Evolutionary conservation across 2,888 invertebrate species (phyloP), one percentile per base, ranked within the genome.

Genomic region (Drosophila austrosaltans): DNA sequence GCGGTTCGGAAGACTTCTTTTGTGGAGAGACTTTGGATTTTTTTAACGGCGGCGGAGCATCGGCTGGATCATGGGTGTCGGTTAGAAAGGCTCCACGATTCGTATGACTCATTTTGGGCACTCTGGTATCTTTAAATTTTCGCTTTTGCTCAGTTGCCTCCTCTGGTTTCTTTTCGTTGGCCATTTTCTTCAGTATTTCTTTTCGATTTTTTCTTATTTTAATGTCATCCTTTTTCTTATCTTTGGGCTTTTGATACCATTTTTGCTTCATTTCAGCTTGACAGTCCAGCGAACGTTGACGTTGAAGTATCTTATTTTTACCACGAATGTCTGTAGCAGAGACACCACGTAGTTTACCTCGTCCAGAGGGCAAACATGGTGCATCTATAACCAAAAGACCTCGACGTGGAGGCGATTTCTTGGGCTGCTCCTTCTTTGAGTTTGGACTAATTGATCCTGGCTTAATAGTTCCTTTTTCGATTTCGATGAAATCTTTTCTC

Each of bases 21-120:
- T 8, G 8, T 36, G 36, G 36, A 36, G 8, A 36, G 10, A 68
- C 10, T 56, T 79, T 90, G 3, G 68, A 30, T 10, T 66, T 57
- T 28, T 89, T 86, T 0, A 60, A 0, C 3, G 48, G 39, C 16
- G 78, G 69, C 1, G 48, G 10, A 12, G 12, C 48, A 25, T 48
- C 48, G 22, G 4, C 10, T 10, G 22, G 4, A 12, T 22, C 10
- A 12, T 16, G 22, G 3, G 10, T 25, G 10, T 48, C 92, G 22
- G 92, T 92, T 56, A 95, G 91, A 82, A 94, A 94, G 44, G 94
- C 94, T 0, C 94, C 94, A 36, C 95, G 93, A 77, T 94, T 94
- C 36, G 92, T 92, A 25, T 91, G 95, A 90, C 94, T 94, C 0
- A 93, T 93, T 59, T 88, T 90, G 0, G 89, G 82, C 5, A 85